Evolutionary conservation across 1,140 invertebrate genomes (phyloP).

Genomic region (Zophobas atratus): DNA sequence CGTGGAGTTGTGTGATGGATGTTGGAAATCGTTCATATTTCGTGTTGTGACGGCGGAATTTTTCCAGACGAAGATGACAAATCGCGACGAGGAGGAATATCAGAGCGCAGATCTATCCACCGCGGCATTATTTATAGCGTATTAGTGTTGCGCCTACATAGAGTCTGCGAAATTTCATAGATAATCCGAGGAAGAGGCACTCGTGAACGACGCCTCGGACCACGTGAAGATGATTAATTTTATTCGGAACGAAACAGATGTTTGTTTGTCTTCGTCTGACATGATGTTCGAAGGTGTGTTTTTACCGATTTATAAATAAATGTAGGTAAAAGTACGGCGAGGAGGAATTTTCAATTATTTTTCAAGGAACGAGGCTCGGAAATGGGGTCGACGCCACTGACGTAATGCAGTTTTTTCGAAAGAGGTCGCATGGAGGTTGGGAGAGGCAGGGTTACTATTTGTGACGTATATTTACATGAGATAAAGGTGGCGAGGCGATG

Average conservation of each 20-base stretch:
- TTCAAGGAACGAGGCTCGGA: not conserved
- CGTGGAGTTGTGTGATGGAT: slow-evolving; percentile 7
- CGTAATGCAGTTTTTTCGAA: slow-evolving; percentile 10
- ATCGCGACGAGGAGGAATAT: not conserved
- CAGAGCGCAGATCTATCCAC: no score
- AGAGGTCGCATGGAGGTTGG: not conserved
- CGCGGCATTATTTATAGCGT: slow-evolving; percentile 27
- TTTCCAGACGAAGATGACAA: slow-evolving; percentile 15
- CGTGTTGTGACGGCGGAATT: not conserved
- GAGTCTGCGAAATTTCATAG: slow-evolving; percentile 34
- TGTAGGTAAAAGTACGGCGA: not conserved
- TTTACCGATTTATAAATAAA: slow-evolving; percentile 17
- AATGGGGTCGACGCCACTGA: slow-evolving; percentile 16
- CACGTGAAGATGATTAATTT: slow-evolving; percentile 28
- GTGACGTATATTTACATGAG: no score
- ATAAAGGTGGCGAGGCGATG: no score
- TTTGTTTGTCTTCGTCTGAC: not conserved
- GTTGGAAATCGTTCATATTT: slow-evolving; percentile 12
- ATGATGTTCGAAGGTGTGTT: slow-evolving; percentile 7
- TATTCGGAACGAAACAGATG: slow-evolving; percentile 15
- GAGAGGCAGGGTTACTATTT: no score
- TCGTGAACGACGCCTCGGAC: slow-evolving; percentile 14
- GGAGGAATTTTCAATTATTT: not conserved
- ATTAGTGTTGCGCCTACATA: not conserved
- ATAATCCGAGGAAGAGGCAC: not conserved